Conservation (phyloP, 2,888 invertebrate species). For the Apoderus coryli region DNA sequence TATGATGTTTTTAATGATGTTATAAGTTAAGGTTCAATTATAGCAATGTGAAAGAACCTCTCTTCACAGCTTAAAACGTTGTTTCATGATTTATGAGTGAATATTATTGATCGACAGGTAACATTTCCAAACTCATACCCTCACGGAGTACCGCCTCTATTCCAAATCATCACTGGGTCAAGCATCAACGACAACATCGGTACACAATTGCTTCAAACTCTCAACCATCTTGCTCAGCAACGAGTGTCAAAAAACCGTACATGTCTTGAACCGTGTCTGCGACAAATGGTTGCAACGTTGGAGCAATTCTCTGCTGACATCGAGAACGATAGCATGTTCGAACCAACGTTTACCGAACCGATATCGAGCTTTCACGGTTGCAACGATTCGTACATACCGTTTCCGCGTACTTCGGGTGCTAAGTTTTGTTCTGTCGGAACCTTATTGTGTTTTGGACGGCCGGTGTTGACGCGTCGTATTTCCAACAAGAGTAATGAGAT, state of each 20-base stretch:
- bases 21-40: no score
- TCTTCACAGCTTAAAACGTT: no score
- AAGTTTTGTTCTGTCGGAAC: slow-evolving; percentile 80
- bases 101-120: no score
- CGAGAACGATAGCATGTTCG: slow-evolving; percentile 33
- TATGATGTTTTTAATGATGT: no score
- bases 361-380: slow-evolving; percentile 30
- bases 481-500: slow-evolving; percentile 37
- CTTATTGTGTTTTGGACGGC: slow-evolving; percentile 67
- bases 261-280: slow-evolving; percentile 76
- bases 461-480: slow-evolving; percentile 46
- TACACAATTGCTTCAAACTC: slow-evolving; percentile 60
- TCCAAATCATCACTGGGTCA: slow-evolving; percentile 51
- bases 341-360: slow-evolving; percentile 18
- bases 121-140: slow-evolving; percentile 65
- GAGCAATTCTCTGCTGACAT: slow-evolving; percentile 44
- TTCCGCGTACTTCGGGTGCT: slow-evolving; percentile 86
- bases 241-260: slow-evolving; percentile 73
- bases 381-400: slow-evolving; percentile 75
- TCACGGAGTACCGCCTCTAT: slow-evolving; percentile 46
- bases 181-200: slow-evolving; percentile 54
- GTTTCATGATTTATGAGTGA: no score
- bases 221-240: slow-evolving; percentile 67
- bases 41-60: no score
- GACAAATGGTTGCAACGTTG: slow-evolving; percentile 50